A percentile compares a stretch with the other conserved stretches of the same genome.
phyloP scores from a whole-genome alignment of 1,140 invertebrate genomes.

The Cyclina sinensis region DNA sequence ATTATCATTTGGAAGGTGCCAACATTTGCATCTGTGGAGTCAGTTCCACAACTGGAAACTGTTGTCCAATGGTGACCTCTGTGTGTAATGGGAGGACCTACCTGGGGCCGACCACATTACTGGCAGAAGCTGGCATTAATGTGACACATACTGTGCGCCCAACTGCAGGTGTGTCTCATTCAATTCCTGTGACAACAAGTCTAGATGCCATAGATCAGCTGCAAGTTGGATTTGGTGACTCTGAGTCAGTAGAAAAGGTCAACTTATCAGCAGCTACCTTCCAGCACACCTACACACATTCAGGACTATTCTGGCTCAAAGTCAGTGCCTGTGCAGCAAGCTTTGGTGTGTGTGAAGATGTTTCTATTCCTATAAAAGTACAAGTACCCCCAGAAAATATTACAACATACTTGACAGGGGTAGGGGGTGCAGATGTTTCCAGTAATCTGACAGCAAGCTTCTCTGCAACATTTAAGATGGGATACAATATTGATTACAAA shows the following conservation, averaged over 20 bases:
- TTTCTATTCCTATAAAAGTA: constrained; percentile 22
- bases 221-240: constrained; percentile 28
- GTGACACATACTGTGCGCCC: not conserved
- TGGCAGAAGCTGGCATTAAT: constrained; percentile 15
- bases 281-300: constrained; percentile 38
- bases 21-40: constrained; percentile 45
- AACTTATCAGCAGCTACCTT: not conserved
- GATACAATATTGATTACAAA: constrained; percentile 7
- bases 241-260: not conserved
- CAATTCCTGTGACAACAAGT: constrained; percentile 10
- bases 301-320: constrained; percentile 27
- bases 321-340: constrained; percentile 12
- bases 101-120: not conserved
- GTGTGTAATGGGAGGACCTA: not conserved
- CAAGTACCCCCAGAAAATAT: constrained; percentile 24
- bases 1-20: not conserved
- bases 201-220: constrained; percentile 20
- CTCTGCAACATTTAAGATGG: constrained; percentile 9
- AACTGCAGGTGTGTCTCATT: not conserved
- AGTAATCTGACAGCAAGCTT: not conserved
- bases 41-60: not conserved
- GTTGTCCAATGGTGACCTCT: constrained; percentile 20
- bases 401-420: constrained; percentile 30
- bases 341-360: constrained; percentile 13
- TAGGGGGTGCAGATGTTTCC: constrained; percentile 7